Percentiles rank a stretch among this genome's conserved stretches.
phyloP scores from a whole-genome alignment of 2,888 invertebrate species.

The Macropis europaea region DNA sequence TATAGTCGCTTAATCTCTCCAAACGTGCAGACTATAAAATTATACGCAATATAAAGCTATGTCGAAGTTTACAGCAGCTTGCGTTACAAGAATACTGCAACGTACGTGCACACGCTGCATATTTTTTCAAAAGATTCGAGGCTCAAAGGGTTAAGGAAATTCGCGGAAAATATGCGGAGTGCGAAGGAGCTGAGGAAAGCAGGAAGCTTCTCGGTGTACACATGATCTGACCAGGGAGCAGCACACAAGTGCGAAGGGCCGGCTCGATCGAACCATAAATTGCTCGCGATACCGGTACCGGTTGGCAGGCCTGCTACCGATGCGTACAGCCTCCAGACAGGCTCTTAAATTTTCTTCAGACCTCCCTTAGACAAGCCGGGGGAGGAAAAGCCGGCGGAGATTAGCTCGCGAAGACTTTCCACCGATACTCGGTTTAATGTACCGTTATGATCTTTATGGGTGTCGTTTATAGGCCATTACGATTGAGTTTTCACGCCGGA shows the following conservation, averaged over 20 bases:
- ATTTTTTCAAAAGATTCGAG: no score
- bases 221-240: conserved; percentile 5
- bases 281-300: conserved; percentile 21
- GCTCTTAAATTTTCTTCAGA: conserved; percentile 48
- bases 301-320: conserved; percentile 33
- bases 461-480: conserved; percentile 73
- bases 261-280: conserved; percentile 48
- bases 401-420: conserved; percentile 68
- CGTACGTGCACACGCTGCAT: no score
- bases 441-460: conserved; percentile 77
- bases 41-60: no score
- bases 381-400: conserved; percentile 32
- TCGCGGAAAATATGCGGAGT: background rate
- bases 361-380: conserved; percentile 15
- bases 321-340: conserved; percentile 36
- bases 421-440: conserved; percentile 75
- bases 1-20: no score
- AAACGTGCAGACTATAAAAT: no score
- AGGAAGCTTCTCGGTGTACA: conserved; percentile 1
- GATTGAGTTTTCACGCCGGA: conserved; percentile 72
- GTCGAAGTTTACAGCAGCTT: no score
- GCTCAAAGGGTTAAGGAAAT: background rate
- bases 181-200: background rate
- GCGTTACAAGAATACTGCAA: no score
- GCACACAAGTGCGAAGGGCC: conserved; percentile 8